Evolutionary conservation across 2,113 vertebrate genomes (phyloP), one percentile per base, ranked within the genome.

Genomic region (Vulpes lagopus): DNA sequence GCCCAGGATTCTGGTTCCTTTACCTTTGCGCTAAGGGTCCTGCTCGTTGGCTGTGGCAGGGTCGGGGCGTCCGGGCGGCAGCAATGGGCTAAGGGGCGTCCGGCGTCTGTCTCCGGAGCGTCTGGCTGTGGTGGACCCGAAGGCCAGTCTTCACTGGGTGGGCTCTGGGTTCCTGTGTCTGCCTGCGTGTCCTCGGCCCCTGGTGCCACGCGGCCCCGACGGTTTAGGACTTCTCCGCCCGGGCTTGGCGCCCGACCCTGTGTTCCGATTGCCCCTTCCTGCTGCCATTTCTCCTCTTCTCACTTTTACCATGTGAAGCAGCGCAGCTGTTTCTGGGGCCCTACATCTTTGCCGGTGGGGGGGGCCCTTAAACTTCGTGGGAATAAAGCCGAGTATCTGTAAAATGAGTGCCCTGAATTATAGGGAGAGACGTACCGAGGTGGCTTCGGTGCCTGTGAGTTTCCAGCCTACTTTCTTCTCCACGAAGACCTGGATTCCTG

Each of bases 151-250:
- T 60, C 2, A 1, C 6, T 43, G 43, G 43, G 43, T 8, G n/a
- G 35, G 64, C 74, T 23, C 2, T 10, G 8, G 17, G 32, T 32
- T 53, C 62, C 27, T 38, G 27, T 16, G 35, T 9, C 55, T 67
- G 49, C 2, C 11, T 0, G 1, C 19, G 3, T 22, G 1, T n/a
- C 16, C n/a, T 3, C 2, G 1, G 9, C 49, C 3, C 27, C 22
- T 23, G 10, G 23, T 16, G 25, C 10, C 64, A 62, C 1, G 0
- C 16, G 11, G 55, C 59, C 30, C 15, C 23, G 27, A 8, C 1
- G 30, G 27, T 9, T 3, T 25, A 1, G 57, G 69, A 23, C n/a
- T 64, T 88, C 30, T 8, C 11, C 88, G 69, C 6, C n/a, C 11
- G 38, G 38, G 55, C 15, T 87, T 65, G 67, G 62, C 38, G 4